Evolutionary conservation across 2,113 vertebrate genomes (phyloP), one percentile per base, ranked within the genome.

Genomic region (Buteo buteo): DNA sequence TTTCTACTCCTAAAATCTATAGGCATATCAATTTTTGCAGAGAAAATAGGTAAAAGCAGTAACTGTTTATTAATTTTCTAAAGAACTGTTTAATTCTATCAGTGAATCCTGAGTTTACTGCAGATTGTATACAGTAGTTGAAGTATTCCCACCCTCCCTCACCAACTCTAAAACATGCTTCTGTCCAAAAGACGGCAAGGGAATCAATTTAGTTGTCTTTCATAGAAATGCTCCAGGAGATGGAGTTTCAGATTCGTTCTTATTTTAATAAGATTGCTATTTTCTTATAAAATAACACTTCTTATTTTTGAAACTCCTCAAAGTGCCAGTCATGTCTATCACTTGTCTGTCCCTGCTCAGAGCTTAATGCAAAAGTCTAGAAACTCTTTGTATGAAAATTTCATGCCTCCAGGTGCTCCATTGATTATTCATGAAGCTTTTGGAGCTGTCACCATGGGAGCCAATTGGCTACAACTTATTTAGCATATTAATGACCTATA

Each of bases 381-480:
- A 77, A 84, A 96, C 26, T 94, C 96, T 96, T 97, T 97, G 94
- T 97, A 97, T 97, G 97, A 98, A 97, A 97, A 98, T 98, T 97
- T 97, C 96, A 98, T 95, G 97, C 97, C 97, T 98, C 97, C 98
- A 98, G 97, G 98, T 98, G 98, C 97, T 88, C 45, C 91, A 96
- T 97, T 97, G 96, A 98, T 98, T 98, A 98, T 98, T 98, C 98
- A 98, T 98, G 97, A 98, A 97, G 94, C 91, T 96, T 97, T 94
- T 84, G n/a, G 94, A 92, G 85, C 97, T 96, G 98, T 98, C 97
- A 74, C 98, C 97, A 96, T 94, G 96, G 97, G 96, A 98, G 97
- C 97, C 97, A 94, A 98, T 98, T 97, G 97, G 98, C 97, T 95
- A 97, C 45, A 82, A 95, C 54, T 82, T 97, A 96, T 94, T 98